A percentile compares a stretch with the other conserved stretches of the same genome.
Evolutionary conservation across 2,888 invertebrate genomes (phyloP).

Genomic region (Phasia obesa): DNA sequence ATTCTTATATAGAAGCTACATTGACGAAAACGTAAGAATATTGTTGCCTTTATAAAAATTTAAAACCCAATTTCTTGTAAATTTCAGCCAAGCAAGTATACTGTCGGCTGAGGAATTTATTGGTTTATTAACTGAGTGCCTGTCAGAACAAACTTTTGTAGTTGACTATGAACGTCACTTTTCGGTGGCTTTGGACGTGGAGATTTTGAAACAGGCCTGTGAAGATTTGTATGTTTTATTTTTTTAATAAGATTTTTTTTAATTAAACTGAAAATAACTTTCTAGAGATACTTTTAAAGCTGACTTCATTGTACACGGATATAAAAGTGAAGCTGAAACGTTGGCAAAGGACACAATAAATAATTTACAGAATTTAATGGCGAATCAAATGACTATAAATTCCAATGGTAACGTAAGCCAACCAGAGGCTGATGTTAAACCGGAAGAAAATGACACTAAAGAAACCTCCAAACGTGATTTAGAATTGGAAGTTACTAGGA

Average conservation of each 20-base stretch:
- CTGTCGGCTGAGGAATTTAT: slow-evolving; percentile 77
- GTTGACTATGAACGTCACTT: slow-evolving; percentile 87
- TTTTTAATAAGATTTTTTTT: not conserved
- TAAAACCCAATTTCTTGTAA: not conserved
- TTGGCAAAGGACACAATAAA: slow-evolving; percentile 53
- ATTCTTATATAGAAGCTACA: slow-evolving; percentile 80
- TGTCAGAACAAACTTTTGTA: slow-evolving; percentile 85
- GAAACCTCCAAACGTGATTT: slow-evolving; percentile 75
- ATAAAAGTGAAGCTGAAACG: slow-evolving; percentile 73
- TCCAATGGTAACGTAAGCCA: not conserved
- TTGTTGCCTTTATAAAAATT: too few relatives aligned
- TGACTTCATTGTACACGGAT: slow-evolving; percentile 77
- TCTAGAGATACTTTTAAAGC: slow-evolving; percentile 74
- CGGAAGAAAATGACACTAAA: slow-evolving; percentile 6
- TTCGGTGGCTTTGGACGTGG: slow-evolving; percentile 87
- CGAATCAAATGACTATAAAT: not conserved
- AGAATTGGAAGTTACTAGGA: slow-evolving; percentile 82
- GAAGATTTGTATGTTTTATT: slow-evolving; percentile 86
- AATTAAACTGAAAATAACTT: not conserved
- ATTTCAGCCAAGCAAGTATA: slow-evolving; percentile 72
- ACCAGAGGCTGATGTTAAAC: not conserved
- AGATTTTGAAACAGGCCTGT: slow-evolving; percentile 85
- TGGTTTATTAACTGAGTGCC: slow-evolving; percentile 83
- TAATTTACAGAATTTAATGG: slow-evolving; percentile 44
- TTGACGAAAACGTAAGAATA: slow-evolving; percentile 80